Conservation (phyloP, 2,113 vertebrate species). For the Anthoscopus minutus region DNA sequence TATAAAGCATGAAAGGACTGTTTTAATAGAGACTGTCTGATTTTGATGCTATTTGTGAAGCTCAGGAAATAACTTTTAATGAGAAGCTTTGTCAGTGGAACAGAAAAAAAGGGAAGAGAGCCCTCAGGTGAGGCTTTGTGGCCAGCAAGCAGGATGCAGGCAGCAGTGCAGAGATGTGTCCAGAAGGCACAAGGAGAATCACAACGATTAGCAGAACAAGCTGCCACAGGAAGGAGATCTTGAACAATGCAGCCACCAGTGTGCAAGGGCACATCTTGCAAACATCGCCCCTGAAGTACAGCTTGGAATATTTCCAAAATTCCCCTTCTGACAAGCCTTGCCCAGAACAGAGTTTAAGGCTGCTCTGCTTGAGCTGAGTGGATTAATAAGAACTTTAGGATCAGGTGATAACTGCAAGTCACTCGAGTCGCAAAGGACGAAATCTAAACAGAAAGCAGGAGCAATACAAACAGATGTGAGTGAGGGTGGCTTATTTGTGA, state of each 20-base stretch:
- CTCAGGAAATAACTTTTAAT: neutral
- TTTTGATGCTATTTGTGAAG: neutral
- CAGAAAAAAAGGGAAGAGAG: neutral
- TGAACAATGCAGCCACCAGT: neutral
- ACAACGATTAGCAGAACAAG: neutral
- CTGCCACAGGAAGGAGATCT: rapidly evolving
- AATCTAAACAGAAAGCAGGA: neutral
- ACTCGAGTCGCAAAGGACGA: neutral
- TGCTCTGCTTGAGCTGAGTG: neutral
- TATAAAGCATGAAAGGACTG: neutral
- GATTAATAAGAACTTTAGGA: neutral
- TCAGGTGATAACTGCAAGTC: neutral
- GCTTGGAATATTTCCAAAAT: neutral
- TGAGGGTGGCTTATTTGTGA: neutral
- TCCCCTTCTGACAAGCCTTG: neutral
- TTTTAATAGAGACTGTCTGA: neutral
- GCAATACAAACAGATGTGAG: neutral
- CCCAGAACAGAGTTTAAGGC: neutral
- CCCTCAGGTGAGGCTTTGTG: neutral
- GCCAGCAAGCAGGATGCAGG: neutral
- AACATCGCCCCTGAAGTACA: neutral
- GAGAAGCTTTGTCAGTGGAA: neutral
- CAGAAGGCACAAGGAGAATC: neutral
- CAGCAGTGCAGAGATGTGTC: neutral
- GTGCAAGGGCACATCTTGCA: neutral